A percentile compares a stretch with the other conserved stretches of the same genome.
These are phyloP conservation scores for Schizothorax lantsangensis DNA, from an alignment of 2,797 vertebrate species.

Conservation along the genomic window DNA sequence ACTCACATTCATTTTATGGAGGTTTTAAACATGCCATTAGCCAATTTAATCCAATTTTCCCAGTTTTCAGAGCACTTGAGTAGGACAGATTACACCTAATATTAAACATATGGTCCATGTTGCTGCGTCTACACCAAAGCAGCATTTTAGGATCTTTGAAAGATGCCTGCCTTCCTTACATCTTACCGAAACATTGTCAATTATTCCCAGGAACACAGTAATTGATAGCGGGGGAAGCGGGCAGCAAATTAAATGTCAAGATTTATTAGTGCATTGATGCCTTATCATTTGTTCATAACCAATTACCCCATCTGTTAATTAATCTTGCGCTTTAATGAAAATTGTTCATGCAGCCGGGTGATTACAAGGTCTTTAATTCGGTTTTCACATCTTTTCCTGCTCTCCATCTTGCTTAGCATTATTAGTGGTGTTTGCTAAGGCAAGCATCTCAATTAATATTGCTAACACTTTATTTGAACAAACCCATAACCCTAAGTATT, in stretches of 20 bases:
- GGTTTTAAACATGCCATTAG: slow-evolving; percentile 87
- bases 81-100: slow-evolving; percentile 86
- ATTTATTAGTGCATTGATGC: slow-evolving; percentile 83
- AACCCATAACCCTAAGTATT: not conserved
- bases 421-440: not conserved
- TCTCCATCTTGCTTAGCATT: not conserved
- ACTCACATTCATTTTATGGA: slow-evolving; percentile 83
- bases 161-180: slow-evolving; percentile 64
- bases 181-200: slow-evolving; percentile 74
- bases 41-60: slow-evolving; percentile 88
- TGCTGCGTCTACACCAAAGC: slow-evolving; percentile 73
- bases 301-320: slow-evolving; percentile 85
- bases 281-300: slow-evolving; percentile 85
- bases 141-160: slow-evolving; percentile 72
- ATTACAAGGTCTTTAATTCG: slow-evolving; percentile 50
- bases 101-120: slow-evolving; percentile 85
- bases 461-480: not conserved
- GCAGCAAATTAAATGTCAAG: slow-evolving; percentile 84
- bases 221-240: slow-evolving; percentile 81
- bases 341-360: slow-evolving; percentile 57
- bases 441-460: not conserved
- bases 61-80: slow-evolving; percentile 82
- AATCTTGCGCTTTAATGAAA: slow-evolving; percentile 74
- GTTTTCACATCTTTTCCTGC: slow-evolving; percentile 31
- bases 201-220: slow-evolving; percentile 76